Evolutionary conservation across 2,797 vertebrate genomes (phyloP), one percentile per base, ranked within the genome.

Genomic region (Liparis tanakae): DNA sequence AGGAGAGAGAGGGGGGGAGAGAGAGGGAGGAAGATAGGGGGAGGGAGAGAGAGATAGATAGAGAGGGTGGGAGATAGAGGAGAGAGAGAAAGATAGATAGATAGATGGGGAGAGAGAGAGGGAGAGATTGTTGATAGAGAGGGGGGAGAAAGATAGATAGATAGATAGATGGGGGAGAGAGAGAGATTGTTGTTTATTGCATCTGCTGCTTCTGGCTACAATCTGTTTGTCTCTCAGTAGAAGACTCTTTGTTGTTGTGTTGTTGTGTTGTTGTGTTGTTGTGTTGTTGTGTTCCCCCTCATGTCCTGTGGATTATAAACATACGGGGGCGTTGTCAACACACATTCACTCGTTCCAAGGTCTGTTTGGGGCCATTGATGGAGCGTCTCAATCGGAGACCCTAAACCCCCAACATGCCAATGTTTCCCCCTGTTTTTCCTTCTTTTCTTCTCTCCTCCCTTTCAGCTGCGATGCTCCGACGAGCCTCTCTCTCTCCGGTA

Each of bases 231-330:
- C 90, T 85, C 83, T 87, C 86, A 91, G 92, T 91, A n/a, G n/a
- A n/a, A n/a, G n/a, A n/a, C n/a, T n/a, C n/a, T n/a, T n/a, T n/a
- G n/a, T n/a, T n/a, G n/a, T n/a, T n/a, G n/a, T n/a, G n/a, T n/a
- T n/a, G n/a, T n/a, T n/a, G n/a, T n/a, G n/a, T n/a, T n/a, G n/a
- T n/a, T n/a, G n/a, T n/a, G n/a, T n/a, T n/a, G n/a, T n/a, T n/a
- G n/a, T n/a, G n/a, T n/a, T n/a, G n/a, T 89, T 87, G 80, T 89
- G 81, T 90, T 89, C 83, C 78, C 79, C 81, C 88, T 87, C 88
- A 88, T 93, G 88, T 91, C 85, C 82, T 70, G 85, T 69, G 92
- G 91, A 92, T 93, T 92, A 87, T 88, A 92, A 89, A 89, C 90
- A 89, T 88, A 92, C 68, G 61, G 78, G 85, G 79, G 46, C 89